These are phyloP conservation scores for Philopotamus ludificatus DNA, from an alignment of 1,140 invertebrate genomes.

Conservation along the genomic window DNA sequence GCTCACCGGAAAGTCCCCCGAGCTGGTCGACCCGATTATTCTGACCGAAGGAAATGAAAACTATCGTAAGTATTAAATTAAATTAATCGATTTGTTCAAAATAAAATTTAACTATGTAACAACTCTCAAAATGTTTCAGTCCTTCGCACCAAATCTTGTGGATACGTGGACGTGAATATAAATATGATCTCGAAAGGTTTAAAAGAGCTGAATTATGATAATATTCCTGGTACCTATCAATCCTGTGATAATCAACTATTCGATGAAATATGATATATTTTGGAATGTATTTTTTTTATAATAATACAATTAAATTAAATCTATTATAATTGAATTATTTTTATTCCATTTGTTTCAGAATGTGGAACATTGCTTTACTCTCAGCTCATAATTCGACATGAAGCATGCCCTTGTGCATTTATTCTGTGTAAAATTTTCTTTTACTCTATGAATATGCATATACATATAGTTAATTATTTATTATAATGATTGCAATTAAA, in stretches of 20 bases:
- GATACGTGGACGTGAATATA: slow-evolving; percentile 24
- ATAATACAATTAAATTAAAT: too few species aligned
- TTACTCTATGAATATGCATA: too few species aligned
- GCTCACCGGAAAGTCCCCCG: slow-evolving; percentile 32
- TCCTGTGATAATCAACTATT: background rate
- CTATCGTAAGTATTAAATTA: slow-evolving; percentile 30
- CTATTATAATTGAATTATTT: too few species aligned
- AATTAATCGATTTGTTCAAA: background rate
- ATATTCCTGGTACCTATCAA: slow-evolving; percentile 5
- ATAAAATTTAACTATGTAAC: background rate
- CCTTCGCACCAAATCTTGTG: slow-evolving; percentile 35
- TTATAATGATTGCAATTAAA: too few species aligned
- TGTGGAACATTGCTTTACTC: too few species aligned
- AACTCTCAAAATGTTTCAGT: slow-evolving; percentile 27
- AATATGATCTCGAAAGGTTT: slow-evolving; percentile 36
- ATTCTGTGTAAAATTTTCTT: too few species aligned
- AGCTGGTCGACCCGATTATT: slow-evolving; percentile 34
- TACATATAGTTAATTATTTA: too few species aligned
- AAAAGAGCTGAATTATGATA: slow-evolving; percentile 33
- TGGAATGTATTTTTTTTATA: too few species aligned
- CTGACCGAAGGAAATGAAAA: slow-evolving; percentile 35
- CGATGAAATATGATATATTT: too few species aligned
- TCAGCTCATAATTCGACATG: too few species aligned
- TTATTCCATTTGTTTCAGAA: too few species aligned
- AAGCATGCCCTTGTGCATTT: too few species aligned